Conservation (phyloP, 1,140 invertebrate genomes). For the Palaemon carinicauda region DNA sequence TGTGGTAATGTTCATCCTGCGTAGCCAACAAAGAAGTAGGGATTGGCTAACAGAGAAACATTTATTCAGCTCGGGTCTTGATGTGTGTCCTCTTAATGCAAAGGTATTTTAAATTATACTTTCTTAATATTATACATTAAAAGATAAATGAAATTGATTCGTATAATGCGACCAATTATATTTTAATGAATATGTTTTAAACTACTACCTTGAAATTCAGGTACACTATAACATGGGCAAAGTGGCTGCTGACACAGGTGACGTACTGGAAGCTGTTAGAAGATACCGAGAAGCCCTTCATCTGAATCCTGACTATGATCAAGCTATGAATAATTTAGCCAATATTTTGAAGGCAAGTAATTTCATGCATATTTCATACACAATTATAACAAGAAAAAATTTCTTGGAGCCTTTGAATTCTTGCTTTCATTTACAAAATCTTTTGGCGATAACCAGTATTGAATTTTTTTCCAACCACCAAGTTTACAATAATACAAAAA, state of each 20-base stretch:
- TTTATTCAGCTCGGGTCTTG: slow-evolving; percentile 76
- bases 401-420: no score
- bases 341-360: slow-evolving; percentile 94
- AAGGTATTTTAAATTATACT: slow-evolving; percentile 81
- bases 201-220: slow-evolving; percentile 88
- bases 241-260: slow-evolving; percentile 77
- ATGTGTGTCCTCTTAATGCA: slow-evolving; percentile 63
- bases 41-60: slow-evolving; percentile 82
- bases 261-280: slow-evolving; percentile 74
- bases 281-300: slow-evolving; percentile 82
- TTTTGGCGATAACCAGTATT: no score
- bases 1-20: slow-evolving; percentile 68
- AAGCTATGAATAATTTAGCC: slow-evolving; percentile 96
- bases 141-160: no score
- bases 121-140: no score
- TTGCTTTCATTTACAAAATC: no score
- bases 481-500: no score
- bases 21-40: slow-evolving; percentile 75
- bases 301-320: slow-evolving; percentile 89
- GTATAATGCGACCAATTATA: no score
- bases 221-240: slow-evolving; percentile 97
- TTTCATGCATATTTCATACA: no score
- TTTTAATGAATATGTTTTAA: no score
- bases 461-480: no score
- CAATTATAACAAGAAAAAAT: no score